Percentiles rank a stretch among this genome's conserved stretches.
Evolutionary conservation across 2,888 invertebrate species (phyloP).

Genomic region (Monochamus alternatus): DNA sequence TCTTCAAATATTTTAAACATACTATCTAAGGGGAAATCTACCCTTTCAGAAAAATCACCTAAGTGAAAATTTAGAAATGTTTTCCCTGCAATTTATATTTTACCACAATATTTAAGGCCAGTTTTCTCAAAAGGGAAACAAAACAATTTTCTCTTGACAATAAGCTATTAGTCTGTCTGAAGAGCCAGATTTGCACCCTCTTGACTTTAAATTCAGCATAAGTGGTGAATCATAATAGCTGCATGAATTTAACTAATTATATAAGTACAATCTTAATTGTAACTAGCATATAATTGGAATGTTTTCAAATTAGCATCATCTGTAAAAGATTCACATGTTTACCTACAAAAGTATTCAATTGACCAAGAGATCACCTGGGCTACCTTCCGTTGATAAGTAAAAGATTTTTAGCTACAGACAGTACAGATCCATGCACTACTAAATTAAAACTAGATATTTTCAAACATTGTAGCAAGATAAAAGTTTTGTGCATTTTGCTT

Average conservation of each 20-base stretch:
- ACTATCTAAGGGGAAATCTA: constrained; percentile 2
- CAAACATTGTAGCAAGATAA: neutral
- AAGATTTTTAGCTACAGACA: constrained; percentile 7
- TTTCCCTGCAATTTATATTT: constrained; percentile 3
- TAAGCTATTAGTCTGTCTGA: neutral
- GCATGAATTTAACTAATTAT: constrained; percentile 14
- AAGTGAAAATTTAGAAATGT: constrained; percentile 5
- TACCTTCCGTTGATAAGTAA: constrained; percentile 24
- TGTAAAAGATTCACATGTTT: neutral
- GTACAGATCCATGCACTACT: neutral
- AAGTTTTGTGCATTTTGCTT: constrained; percentile 11
- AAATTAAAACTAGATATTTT: neutral
- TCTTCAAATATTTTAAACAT: constrained; percentile 12
- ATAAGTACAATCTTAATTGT: constrained; percentile 19
- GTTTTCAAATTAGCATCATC: neutral
- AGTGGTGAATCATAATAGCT: neutral
- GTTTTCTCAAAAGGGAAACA: neutral
- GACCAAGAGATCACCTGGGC: constrained; percentile 30
- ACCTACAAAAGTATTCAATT: constrained; percentile 28
- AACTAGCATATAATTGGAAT: constrained; percentile 13
- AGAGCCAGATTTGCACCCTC: neutral
- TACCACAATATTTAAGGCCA: constrained; percentile 1
- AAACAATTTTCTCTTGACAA: neutral
- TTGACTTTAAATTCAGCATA: neutral
- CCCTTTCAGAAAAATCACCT: constrained; percentile 11